Percentiles rank a stretch among this genome's conserved stretches.
These are phyloP conservation scores for Scrobipalpa costella DNA, from an alignment of 2,888 invertebrate species.

Conservation along the genomic window DNA sequence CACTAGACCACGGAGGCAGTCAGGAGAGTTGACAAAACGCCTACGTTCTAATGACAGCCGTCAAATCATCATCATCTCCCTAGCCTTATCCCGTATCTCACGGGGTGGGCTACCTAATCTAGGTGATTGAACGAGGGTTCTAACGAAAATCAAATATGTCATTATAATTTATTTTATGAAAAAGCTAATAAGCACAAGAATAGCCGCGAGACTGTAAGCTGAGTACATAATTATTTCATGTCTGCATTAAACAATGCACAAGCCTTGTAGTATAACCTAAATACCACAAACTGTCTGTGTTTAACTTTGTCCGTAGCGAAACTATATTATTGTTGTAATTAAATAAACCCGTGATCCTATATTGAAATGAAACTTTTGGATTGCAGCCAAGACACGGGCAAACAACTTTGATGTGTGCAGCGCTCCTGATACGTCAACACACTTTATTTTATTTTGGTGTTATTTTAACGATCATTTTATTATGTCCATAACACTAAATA, in stretches of 20 bases:
- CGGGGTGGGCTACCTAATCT: too few species aligned
- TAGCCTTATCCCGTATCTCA: too few species aligned
- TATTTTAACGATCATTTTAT: slow-evolving; percentile 18
- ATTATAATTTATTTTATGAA: too few species aligned
- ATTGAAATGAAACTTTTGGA: slow-evolving; percentile 37
- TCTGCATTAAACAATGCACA: neutral
- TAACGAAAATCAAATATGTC: too few species aligned
- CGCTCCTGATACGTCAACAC: slow-evolving; percentile 12
- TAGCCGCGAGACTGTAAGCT: slow-evolving; percentile 18
- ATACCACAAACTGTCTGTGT: neutral
- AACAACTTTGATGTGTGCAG: slow-evolving; percentile 22
- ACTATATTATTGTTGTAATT: slow-evolving; percentile 29
- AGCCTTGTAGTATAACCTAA: neutral
- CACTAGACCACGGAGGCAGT: too few species aligned
- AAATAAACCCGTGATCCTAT: slow-evolving; percentile 32
- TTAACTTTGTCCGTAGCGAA: slow-evolving; percentile 9
- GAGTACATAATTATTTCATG: slow-evolving; percentile 27
- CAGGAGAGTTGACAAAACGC: too few species aligned
- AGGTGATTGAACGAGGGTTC: too few species aligned
- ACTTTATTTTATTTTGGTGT: slow-evolving; percentile 21
- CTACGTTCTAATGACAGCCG: too few species aligned
- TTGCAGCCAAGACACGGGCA: slow-evolving; percentile 35
- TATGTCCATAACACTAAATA: slow-evolving; percentile 24
- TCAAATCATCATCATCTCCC: too few species aligned
- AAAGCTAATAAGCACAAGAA: too few species aligned